phyloP scores from a whole-genome alignment of 2,113 vertebrate species.

The Pygoscelis adeliae region DNA sequence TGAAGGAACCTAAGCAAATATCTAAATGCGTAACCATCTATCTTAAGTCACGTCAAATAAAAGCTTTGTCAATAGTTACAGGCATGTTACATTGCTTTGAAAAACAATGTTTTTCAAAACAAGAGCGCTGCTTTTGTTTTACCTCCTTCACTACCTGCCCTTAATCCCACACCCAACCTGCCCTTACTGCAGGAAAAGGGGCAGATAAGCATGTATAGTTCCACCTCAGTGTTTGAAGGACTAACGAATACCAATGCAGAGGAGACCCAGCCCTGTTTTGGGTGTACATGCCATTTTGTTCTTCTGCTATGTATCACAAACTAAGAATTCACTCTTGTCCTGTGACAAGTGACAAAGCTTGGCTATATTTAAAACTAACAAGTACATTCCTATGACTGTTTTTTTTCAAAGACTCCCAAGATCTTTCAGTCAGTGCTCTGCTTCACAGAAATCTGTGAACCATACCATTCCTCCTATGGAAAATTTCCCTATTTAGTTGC shows the following conservation, averaged over 20 bases:
- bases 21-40: conserved; percentile 11
- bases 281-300: neutral
- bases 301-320: neutral
- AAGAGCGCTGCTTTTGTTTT: neutral
- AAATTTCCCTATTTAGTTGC: neutral
- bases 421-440: neutral
- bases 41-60: conserved; percentile 8
- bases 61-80: conserved; percentile 66
- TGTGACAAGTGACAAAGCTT: neutral
- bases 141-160: neutral
- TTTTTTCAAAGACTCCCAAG: neutral
- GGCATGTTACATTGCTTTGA: neutral
- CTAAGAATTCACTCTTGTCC: neutral
- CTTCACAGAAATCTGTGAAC: neutral
- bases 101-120: conserved; percentile 23
- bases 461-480: neutral
- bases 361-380: neutral
- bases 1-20: conserved; percentile 51
- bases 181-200: neutral
- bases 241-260: neutral
- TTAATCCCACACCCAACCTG: neutral
- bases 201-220: neutral
- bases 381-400: neutral
- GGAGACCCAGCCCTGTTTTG: neutral
- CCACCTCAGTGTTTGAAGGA: neutral